These are phyloP conservation scores for Otus scops DNA, from an alignment of 2,797 vertebrate genomes.

Conservation along the genomic window DNA sequence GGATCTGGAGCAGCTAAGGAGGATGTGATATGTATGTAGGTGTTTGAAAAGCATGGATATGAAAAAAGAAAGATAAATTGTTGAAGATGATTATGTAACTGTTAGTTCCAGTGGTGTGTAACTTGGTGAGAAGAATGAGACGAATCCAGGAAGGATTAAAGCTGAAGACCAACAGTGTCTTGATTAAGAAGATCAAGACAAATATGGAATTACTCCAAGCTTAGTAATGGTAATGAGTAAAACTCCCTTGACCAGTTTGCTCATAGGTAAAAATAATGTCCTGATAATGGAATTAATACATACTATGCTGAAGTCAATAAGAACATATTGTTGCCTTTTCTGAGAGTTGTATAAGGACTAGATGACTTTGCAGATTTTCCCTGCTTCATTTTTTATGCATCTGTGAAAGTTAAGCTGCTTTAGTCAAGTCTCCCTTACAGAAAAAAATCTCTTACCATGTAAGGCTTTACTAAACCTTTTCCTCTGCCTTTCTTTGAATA, in stretches of 20 bases:
- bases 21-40: constrained; percentile 55
- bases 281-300: neutral
- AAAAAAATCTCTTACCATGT: neutral
- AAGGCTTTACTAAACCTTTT: neutral
- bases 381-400: neutral
- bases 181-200: neutral
- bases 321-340: neutral
- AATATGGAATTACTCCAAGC: neutral
- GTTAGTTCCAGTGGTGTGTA: neutral
- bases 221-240: neutral
- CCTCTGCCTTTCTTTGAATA: neutral
- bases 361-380: neutral
- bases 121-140: neutral
- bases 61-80: neutral
- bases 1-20: constrained; percentile 25
- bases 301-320: neutral
- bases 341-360: neutral
- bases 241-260: neutral
- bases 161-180: neutral
- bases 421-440: neutral
- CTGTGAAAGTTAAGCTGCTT: neutral
- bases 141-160: neutral
- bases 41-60: constrained; percentile 38
- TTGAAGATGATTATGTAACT: constrained; percentile 19
- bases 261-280: neutral